Evolutionary conservation across 2,797 vertebrate genomes (phyloP), one percentile per base, ranked within the genome.

Genomic region (Pseudocheirus occidentalis): DNA sequence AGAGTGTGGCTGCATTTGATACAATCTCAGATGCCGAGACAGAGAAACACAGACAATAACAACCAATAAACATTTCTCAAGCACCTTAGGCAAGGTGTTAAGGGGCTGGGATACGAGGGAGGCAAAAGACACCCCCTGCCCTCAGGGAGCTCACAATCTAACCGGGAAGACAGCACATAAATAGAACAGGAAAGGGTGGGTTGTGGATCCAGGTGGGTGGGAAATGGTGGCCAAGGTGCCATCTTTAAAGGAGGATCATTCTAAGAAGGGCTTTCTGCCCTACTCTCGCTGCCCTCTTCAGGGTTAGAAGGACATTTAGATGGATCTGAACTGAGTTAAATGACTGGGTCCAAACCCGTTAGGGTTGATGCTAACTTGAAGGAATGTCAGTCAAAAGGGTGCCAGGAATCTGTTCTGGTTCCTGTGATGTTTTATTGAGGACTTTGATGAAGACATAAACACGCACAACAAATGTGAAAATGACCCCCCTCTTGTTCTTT

Each of bases 41-140:
- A 9, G 73, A 87, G 40, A 27, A 46, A 87, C 27, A 50, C 10
- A 9, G 40, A 46, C 73, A 87, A 27, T 34, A 46, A 46, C 2
- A 46, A 7, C 46, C 18, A 2, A 18, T 66, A 73, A 81, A 40
- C 7, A 46, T 29, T 73, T 73, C 40, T 81, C 46, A 46, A 81
- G n/a, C n/a, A 9, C 6, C n/a, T 24, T 24, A 81, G 11, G 9
- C 34, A 10, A 0, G 2, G n/a, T 18, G 0, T 5, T 21, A 87
- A 46, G 40, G 0, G 1, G 0, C 3, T 4, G n/a, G 73, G 73
- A 46, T 87, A 87, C 21, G 28, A 46, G 46, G 24, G 27, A 87
- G 40, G 73, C 21, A 50, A 87, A 87, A 87, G 73, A 27, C 24
- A 87, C 46, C 50, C 40, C 24, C 24, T 46, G 40, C 40, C 73